phyloP scores from a whole-genome alignment of 2,888 invertebrate species.

The Volucella bombylans region DNA sequence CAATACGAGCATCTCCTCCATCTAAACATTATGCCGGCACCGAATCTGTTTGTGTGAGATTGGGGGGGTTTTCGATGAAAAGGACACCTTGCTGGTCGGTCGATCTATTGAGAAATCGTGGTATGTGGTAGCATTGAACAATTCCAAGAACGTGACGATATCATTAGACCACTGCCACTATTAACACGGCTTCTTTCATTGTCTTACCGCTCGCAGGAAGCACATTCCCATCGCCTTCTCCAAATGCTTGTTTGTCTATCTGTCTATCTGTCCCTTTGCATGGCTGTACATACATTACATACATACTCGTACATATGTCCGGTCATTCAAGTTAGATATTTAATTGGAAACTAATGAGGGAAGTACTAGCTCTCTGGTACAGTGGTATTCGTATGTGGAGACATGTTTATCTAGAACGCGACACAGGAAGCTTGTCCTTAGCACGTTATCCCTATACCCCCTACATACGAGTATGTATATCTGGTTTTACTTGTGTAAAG shows the following conservation, averaged over 20 bases:
- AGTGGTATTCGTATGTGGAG: constrained; percentile 1
- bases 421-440: constrained; percentile 65
- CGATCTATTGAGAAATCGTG: constrained; percentile 66
- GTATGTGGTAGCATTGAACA: constrained; percentile 62
- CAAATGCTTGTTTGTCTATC: constrained; percentile 14
- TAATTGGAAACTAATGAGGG: constrained; percentile 68
- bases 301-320: too few species aligned
- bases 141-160: constrained; percentile 71
- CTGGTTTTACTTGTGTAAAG: constrained; percentile 2
- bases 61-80: constrained; percentile 38
- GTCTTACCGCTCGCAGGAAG: not conserved
- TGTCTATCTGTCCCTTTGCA: constrained; percentile 38
- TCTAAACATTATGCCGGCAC: constrained; percentile 62
- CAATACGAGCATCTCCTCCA: constrained; percentile 52
- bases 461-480: too few species aligned
- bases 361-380: not conserved
- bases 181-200: constrained; percentile 9
- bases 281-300: constrained; percentile 26
- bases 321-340: constrained; percentile 41
- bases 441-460: constrained; percentile 47
- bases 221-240: constrained; percentile 10
- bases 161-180: constrained; percentile 60
- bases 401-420: constrained; percentile 50
- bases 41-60: not conserved
- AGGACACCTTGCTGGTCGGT: constrained; percentile 70